Evolutionary conservation across 2,888 invertebrate genomes (phyloP).

Genomic region (Carcina quercana): DNA sequence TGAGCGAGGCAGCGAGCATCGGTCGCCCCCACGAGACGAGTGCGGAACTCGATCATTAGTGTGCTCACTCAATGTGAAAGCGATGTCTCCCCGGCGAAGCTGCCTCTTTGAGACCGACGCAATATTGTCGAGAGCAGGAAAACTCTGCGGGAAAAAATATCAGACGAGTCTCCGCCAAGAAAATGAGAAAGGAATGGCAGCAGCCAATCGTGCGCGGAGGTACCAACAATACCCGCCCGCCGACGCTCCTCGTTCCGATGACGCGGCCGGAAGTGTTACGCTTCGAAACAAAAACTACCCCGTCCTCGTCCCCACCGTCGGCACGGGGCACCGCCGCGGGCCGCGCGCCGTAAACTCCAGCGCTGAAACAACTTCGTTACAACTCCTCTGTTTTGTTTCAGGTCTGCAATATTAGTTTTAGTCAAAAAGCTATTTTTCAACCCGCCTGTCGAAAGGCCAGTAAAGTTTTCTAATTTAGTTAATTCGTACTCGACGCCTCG

Average conservation of each 20-base stretch:
- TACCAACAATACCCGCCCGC: slow-evolving; percentile 44
- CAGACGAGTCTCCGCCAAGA: slow-evolving; percentile 49
- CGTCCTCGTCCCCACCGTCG: slow-evolving; percentile 20
- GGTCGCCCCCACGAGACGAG: slow-evolving; percentile 25
- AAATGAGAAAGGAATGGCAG: slow-evolving; percentile 62
- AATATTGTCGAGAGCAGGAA: slow-evolving; percentile 71
- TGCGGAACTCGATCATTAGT: slow-evolving; percentile 73
- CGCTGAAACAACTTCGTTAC: slow-evolving; percentile 68
- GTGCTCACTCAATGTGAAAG: slow-evolving; percentile 71
- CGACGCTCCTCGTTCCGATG: slow-evolving; percentile 60
- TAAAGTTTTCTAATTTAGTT: slow-evolving; percentile 71
- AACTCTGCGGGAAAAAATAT: slow-evolving; percentile 65
- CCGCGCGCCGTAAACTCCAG: slow-evolving; percentile 48
- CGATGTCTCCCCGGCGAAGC: slow-evolving; percentile 61
- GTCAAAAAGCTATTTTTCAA: slow-evolving; percentile 71
- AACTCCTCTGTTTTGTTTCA: slow-evolving; percentile 65
- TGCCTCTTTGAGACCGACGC: slow-evolving; percentile 64
- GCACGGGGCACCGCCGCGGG: slow-evolving; percentile 20
- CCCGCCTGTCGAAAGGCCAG: slow-evolving; percentile 56
- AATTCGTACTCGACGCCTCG: slow-evolving; percentile 56
- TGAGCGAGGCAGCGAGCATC: slow-evolving; percentile 1
- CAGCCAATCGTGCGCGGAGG: slow-evolving; percentile 61
- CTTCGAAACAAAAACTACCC: slow-evolving; percentile 43
- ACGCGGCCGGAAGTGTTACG: slow-evolving; percentile 34
- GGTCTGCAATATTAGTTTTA: slow-evolving; percentile 69